These are phyloP conservation scores for Ispidina lecontei DNA, from an alignment of 2,797 vertebrate genomes.

Conservation along the genomic window DNA sequence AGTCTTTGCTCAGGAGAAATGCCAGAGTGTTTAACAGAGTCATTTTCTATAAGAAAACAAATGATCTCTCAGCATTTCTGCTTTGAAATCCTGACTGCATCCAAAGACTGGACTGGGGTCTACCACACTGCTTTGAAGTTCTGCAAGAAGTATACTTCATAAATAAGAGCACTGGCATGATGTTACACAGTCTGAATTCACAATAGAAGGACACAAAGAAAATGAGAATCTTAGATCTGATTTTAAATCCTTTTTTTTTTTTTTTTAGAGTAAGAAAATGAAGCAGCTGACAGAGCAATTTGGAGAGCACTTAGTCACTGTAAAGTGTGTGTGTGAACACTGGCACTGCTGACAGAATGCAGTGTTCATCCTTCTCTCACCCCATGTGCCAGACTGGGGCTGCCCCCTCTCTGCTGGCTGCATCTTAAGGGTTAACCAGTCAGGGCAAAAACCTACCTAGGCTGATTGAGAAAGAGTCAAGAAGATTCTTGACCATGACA, in stretches of 20 bases:
- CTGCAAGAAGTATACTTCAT: background rate
- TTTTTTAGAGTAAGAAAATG: background rate
- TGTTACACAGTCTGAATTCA: background rate
- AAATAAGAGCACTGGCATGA: background rate
- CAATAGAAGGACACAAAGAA: background rate
- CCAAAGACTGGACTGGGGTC: background rate
- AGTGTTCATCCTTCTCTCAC: background rate
- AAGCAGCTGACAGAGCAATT: background rate
- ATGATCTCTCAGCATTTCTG: background rate
- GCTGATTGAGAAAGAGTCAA: slow-evolving; percentile 10
- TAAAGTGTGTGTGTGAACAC: background rate
- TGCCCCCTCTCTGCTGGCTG: background rate
- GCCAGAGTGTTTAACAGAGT: background rate
- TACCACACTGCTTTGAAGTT: background rate
- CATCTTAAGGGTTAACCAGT: background rate
- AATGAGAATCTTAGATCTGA: background rate
- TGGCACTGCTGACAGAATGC: background rate
- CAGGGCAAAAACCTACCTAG: background rate
- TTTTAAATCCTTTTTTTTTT: background rate
- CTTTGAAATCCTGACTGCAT: background rate
- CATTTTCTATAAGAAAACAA: background rate
- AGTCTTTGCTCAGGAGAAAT: background rate
- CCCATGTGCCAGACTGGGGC: background rate
- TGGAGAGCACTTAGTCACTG: background rate
- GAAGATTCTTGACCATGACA: slow-evolving; percentile 22